Conservation (phyloP, 2,888 invertebrate genomes). For the Andricus quercusramuli region DNA sequence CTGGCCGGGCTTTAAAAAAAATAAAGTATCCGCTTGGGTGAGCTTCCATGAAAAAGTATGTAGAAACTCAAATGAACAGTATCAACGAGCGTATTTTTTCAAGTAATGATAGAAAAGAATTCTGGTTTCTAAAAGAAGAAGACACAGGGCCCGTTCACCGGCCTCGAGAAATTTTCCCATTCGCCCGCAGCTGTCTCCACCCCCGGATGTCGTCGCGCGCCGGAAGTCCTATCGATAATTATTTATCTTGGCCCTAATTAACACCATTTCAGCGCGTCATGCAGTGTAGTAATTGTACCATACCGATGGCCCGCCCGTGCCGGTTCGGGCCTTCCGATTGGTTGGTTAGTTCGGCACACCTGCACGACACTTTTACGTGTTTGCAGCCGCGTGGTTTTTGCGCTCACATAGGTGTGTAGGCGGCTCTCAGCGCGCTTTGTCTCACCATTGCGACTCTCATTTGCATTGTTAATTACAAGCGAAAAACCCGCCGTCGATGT, state of each 20-base stretch:
- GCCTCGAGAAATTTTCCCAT: conserved; percentile 45
- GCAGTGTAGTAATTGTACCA: conserved; percentile 57
- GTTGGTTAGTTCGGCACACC: conserved; percentile 51
- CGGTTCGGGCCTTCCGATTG: conserved; percentile 38
- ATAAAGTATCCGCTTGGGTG: too few species aligned
- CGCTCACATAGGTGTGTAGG: conserved; percentile 60
- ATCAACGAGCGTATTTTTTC: too few species aligned
- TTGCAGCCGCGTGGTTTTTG: conserved; percentile 51
- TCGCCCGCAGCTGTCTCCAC: conserved; percentile 55
- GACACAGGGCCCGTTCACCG: conserved; percentile 21
- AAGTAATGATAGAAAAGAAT: too few species aligned
- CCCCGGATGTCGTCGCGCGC: conserved; percentile 63
- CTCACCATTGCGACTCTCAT: conserved; percentile 59
- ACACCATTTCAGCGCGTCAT: conserved; percentile 65
- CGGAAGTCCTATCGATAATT: conserved; percentile 68
- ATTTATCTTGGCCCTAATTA: conserved; percentile 68
- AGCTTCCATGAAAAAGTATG: too few species aligned
- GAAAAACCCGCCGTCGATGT: conserved; percentile 43
- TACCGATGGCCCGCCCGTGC: conserved; percentile 46
- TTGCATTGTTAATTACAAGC: conserved; percentile 66
- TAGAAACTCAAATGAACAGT: too few species aligned
- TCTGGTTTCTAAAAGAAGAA: background rate
- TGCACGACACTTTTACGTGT: conserved; percentile 47
- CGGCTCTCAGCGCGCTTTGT: conserved; percentile 53
- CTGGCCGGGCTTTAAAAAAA: too few species aligned